Evolutionary conservation across 2,113 vertebrate species (phyloP).

Genomic region (Ceuthmochares aereus): DNA sequence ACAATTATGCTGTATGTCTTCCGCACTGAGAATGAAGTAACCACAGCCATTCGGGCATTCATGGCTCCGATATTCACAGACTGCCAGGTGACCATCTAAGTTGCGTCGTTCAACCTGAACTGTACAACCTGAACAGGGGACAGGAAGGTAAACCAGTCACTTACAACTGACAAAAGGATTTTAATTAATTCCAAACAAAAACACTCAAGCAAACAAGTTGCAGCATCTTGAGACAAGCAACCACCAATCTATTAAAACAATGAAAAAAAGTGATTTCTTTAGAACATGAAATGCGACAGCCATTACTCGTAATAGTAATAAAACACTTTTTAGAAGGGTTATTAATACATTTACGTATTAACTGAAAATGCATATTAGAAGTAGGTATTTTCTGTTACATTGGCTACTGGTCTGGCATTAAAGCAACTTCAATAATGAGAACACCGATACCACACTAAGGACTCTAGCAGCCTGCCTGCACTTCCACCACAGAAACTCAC

Average conservation of each 20-base stretch:
- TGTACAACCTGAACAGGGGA: slow-evolving; percentile 75
- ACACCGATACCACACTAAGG: neutral
- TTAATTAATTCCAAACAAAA: neutral
- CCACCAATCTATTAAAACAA: neutral
- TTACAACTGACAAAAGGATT: neutral
- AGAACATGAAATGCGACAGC: neutral
- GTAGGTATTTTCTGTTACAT: neutral
- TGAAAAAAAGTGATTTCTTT: neutral
- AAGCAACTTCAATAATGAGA: neutral
- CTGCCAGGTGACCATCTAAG: slow-evolving; percentile 82
- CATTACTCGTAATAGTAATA: accelerated
- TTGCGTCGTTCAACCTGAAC: slow-evolving; percentile 81
- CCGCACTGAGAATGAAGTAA: slow-evolving; percentile 76
- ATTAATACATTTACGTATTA: neutral
- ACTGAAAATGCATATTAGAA: neutral
- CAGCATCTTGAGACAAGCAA: neutral
- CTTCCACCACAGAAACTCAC: neutral
- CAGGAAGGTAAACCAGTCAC: neutral
- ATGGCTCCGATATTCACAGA: slow-evolving; percentile 83
- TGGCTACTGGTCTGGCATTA: neutral
- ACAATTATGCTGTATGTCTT: slow-evolving; percentile 85
- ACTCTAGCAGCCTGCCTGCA: neutral
- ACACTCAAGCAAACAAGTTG: neutral
- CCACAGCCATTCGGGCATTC: slow-evolving; percentile 86
- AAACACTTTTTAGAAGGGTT: neutral